phyloP scores from a whole-genome alignment of 1,140 invertebrate species.

The Nasonia longicornis region DNA sequence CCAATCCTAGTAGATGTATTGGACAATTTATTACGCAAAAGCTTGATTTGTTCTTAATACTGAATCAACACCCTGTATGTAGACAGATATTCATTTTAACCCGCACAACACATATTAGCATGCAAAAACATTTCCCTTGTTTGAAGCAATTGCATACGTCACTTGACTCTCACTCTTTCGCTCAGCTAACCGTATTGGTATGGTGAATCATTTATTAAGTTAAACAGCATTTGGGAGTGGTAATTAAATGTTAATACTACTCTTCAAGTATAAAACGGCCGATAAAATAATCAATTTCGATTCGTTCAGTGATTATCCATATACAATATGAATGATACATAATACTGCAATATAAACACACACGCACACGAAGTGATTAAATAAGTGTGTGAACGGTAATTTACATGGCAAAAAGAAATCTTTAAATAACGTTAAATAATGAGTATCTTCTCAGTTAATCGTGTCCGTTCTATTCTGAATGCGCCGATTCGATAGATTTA shows the following conservation, averaged over 20 bases:
- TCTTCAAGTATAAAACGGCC: background rate
- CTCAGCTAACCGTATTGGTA: background rate
- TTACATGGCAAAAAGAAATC: too few species aligned
- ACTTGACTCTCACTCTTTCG: constrained; percentile 39
- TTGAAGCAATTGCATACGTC: constrained; percentile 40
- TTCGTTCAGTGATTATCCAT: too few species aligned
- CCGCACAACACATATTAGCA: constrained; percentile 45
- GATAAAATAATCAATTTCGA: background rate
- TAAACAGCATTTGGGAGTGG: background rate
- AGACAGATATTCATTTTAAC: constrained; percentile 26
- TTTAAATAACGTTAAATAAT: too few species aligned
- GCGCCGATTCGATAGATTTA: too few species aligned
- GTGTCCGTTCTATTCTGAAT: too few species aligned
- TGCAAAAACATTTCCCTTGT: constrained; percentile 43
- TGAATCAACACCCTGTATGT: constrained; percentile 36
- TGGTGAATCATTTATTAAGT: background rate
- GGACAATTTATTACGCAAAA: background rate
- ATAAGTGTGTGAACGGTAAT: too few species aligned
- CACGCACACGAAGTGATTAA: too few species aligned
- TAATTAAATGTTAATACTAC: background rate
- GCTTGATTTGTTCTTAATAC: background rate
- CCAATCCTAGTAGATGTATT: background rate
- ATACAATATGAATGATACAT: too few species aligned
- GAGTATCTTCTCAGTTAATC: too few species aligned
- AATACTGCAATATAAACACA: too few species aligned